These are phyloP conservation scores for Lytechinus variegatus DNA, from an alignment of 35 echinoderm and acorn worm species.

Conservation along the genomic window DNA sequence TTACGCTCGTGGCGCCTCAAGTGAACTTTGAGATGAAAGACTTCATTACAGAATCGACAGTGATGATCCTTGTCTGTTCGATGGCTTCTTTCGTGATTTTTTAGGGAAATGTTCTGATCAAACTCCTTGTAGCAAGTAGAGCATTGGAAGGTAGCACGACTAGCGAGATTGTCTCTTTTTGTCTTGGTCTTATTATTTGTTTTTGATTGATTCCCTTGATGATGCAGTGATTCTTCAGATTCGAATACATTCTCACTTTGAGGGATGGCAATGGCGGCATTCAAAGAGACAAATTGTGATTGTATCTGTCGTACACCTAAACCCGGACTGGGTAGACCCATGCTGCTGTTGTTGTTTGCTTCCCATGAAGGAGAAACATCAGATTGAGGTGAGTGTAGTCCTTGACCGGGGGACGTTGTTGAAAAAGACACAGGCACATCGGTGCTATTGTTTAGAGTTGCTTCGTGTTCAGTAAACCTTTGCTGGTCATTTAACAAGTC, in stretches of 20 bases:
- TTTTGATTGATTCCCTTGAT: neutral
- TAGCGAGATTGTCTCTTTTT: neutral
- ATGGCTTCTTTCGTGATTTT: constrained; percentile 83
- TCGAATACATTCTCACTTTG: neutral
- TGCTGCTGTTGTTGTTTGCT: neutral
- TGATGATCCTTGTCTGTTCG: constrained; percentile 54
- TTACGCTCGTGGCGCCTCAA: constrained; percentile 73
- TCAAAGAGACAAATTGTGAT: neutral
- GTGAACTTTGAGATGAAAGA: constrained; percentile 82
- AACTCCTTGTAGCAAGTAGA: constrained; percentile 64
- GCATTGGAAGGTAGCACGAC: constrained; percentile 19
- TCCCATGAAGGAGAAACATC: neutral
- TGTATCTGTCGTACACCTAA: neutral
- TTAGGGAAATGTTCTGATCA: constrained; percentile 76
- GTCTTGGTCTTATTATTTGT: neutral
- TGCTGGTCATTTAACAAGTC: neutral
- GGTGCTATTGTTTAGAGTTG: neutral
- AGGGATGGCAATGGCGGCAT: neutral
- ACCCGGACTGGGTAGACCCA: neutral
- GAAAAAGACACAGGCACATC: neutral
- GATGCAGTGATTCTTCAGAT: neutral
- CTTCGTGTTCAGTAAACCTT: neutral
- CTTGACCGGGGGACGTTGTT: neutral
- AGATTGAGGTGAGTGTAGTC: neutral
- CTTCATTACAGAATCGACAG: constrained; percentile 70